Percentiles rank a stretch among this genome's conserved stretches.
phyloP scores from a whole-genome alignment of 2,113 vertebrate species.

The Hassar affinis region DNA sequence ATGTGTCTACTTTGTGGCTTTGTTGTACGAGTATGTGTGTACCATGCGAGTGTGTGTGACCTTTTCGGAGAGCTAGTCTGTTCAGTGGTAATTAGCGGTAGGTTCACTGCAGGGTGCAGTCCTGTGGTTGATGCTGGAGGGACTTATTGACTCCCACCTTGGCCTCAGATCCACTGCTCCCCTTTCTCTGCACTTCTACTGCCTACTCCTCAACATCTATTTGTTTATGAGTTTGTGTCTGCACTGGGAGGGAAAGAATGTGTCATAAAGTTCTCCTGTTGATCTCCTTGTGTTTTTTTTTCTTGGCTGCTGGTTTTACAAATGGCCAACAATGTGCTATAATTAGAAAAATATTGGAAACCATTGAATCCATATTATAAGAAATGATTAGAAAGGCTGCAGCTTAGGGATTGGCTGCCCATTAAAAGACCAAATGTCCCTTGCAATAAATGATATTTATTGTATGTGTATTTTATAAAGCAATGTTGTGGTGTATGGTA shows the following conservation, averaged over 20 bases:
- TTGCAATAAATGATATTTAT: neutral
- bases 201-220: conserved; percentile 59
- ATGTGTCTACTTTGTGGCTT: neutral
- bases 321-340: neutral
- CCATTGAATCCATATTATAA: neutral
- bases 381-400: neutral
- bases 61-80: conserved; percentile 67
- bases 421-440: neutral
- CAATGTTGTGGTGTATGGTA: neutral
- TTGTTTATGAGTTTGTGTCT: conserved; percentile 69
- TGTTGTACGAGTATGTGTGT: conserved; percentile 13
- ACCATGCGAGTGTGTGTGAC: conserved; percentile 40
- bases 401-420: neutral
- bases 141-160: conserved; percentile 71
- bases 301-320: conserved; percentile 54
- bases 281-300: conserved; percentile 47
- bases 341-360: neutral
- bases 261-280: conserved; percentile 57
- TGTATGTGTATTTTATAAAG: neutral
- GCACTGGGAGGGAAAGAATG: conserved; percentile 40
- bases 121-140: conserved; percentile 69
- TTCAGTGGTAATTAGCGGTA: conserved; percentile 72
- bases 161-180: conserved; percentile 58
- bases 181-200: conserved; percentile 59
- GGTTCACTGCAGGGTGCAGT: conserved; percentile 69